These are phyloP conservation scores for Typhlichthys eigenmanni DNA, from an alignment of 2,797 vertebrate genomes.

Conservation along the genomic window DNA sequence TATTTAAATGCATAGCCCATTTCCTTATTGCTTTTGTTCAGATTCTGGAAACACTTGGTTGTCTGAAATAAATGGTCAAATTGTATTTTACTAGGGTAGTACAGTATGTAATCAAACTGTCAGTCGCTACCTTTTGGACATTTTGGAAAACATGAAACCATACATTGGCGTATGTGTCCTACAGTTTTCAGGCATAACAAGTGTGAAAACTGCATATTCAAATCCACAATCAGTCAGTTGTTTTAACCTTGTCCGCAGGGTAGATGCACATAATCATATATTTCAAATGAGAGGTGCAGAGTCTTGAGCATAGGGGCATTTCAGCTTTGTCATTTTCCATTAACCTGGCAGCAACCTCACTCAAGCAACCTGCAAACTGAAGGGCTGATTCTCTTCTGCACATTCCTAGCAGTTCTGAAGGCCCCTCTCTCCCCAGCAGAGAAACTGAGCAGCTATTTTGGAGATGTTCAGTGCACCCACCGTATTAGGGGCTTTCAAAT, in stretches of 20 bases:
- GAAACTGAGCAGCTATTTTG: constrained; percentile 27
- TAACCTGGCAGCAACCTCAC: constrained; percentile 9
- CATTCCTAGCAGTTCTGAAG: constrained; percentile 8
- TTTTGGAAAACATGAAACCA: no score
- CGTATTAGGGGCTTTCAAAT: constrained; percentile 11
- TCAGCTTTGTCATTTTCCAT: neutral
- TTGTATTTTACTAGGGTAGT: no score
- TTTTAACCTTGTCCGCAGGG: constrained; percentile 3
- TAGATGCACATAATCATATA: neutral
- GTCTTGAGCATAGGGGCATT: neutral
- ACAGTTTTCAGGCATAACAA: constrained; percentile 11
- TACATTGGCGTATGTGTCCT: neutral
- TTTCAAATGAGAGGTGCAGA: neutral
- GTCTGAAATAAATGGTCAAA: no score
- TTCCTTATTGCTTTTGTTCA: neutral
- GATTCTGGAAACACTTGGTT: neutral
- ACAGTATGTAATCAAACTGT: no score
- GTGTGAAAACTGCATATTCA: constrained; percentile 8
- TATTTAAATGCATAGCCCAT: neutral
- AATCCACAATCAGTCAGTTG: neutral
- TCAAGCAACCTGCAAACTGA: neutral
- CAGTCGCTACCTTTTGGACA: no score
- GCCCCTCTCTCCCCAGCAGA: neutral
- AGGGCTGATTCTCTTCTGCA: constrained; percentile 11
- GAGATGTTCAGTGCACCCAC: constrained; percentile 8